A percentile compares a stretch with the other conserved stretches of the same genome.
Evolutionary conservation across 2,113 vertebrate species (phyloP).

Genomic region (Oxygymnocypris stewartii): DNA sequence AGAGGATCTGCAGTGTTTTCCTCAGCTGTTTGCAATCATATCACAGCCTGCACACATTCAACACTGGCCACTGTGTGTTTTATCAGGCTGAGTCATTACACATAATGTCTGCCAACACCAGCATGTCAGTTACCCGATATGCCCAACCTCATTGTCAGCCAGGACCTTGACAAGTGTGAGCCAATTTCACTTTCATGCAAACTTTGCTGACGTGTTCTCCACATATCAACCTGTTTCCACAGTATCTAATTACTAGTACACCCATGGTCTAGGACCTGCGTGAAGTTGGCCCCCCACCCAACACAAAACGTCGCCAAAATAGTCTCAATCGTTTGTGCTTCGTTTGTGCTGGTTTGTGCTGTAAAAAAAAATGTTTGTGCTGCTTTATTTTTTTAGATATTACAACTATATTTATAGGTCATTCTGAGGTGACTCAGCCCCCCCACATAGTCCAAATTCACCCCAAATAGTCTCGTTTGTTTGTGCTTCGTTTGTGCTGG

Average conservation of each 20-base stretch:
- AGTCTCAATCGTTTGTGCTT: no score
- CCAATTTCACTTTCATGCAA: slow-evolving; percentile 3
- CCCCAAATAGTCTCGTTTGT: no score
- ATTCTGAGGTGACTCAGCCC: no score
- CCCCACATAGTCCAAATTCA: no score
- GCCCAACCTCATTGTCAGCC: neutral
- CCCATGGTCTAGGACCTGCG: slow-evolving; percentile 56
- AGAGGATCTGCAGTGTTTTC: slow-evolving; percentile 10
- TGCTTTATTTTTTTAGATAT: no score
- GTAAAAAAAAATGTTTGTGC: no score
- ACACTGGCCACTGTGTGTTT: slow-evolving; percentile 3
- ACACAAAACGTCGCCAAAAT: no score
- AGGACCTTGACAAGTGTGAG: slow-evolving; percentile 15
- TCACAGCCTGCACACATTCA: slow-evolving; percentile 17
- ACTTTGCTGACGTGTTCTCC: neutral
- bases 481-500: no score
- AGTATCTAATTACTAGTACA: neutral
- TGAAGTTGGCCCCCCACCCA: no score
- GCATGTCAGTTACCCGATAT: slow-evolving; percentile 7
- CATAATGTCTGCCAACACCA: slow-evolving; percentile 6
- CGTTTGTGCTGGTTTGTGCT: no score
- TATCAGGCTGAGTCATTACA: slow-evolving; percentile 19
- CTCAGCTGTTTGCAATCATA: slow-evolving; percentile 15
- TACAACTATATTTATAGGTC: no score
- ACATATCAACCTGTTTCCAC: neutral